Evolutionary conservation across 2,113 vertebrate genomes (phyloP).

Genomic region (Forbesichthys agassizii): DNA sequence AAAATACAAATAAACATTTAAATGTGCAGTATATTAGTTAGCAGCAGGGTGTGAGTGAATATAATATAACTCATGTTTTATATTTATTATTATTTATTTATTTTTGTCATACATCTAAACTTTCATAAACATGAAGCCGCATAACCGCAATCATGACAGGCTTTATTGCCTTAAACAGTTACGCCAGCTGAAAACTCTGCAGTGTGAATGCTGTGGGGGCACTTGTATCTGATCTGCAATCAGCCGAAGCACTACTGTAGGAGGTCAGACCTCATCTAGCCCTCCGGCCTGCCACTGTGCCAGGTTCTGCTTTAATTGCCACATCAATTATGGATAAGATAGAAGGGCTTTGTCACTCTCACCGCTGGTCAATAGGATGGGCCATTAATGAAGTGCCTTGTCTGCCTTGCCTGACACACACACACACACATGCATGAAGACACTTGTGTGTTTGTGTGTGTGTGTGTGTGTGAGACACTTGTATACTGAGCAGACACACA

Average conservation of each 20-base stretch:
- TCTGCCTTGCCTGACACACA: neutral
- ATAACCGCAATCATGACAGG: slow-evolving; percentile 25
- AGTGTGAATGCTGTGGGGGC: slow-evolving; percentile 7
- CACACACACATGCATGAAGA: neutral
- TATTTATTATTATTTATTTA: slow-evolving; percentile 11
- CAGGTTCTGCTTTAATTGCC: slow-evolving; percentile 52
- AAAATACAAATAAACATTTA: too few relatives aligned
- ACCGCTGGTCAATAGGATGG: slow-evolving; percentile 45
- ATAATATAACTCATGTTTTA: slow-evolving; percentile 66
- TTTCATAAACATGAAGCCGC: slow-evolving; percentile 10
- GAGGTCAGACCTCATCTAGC: slow-evolving; percentile 24
- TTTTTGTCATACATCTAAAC: too few relatives aligned
- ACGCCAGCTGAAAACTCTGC: slow-evolving; percentile 31
- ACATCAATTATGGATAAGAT: slow-evolving; percentile 56
- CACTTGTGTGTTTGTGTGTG: too few relatives aligned
- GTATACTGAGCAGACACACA: neutral
- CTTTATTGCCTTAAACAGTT: slow-evolving; percentile 43
- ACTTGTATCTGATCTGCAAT: slow-evolving; percentile 41
- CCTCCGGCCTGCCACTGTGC: slow-evolving; percentile 23
- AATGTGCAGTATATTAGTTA: too few relatives aligned
- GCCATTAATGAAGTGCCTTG: slow-evolving; percentile 53
- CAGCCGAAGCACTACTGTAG: slow-evolving; percentile 20
- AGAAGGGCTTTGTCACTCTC: slow-evolving; percentile 37
- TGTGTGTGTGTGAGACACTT: too few relatives aligned
- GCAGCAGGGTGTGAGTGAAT: neutral